phyloP scores from a whole-genome alignment of 1,140 invertebrate genomes.

The Rhopalosiphum maidis region DNA sequence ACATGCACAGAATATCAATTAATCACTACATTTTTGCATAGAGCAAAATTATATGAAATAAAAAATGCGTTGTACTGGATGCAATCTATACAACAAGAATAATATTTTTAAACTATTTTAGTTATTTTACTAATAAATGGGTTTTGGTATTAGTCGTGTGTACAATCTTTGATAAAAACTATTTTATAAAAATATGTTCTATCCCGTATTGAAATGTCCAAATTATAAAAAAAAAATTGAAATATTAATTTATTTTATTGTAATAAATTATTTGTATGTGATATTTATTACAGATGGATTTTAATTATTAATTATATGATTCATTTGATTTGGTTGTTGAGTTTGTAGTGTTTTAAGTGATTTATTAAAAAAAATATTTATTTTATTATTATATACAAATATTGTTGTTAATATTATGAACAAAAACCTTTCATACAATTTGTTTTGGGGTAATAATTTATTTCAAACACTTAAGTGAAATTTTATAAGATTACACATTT shows the following conservation, averaged over 20 bases:
- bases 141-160: conserved; percentile 14
- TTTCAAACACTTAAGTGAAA: not conserved
- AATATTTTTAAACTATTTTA: conserved; percentile 11
- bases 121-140: not conserved
- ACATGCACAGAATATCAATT: conserved; percentile 76
- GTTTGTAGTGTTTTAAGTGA: not conserved
- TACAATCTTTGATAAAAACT: not conserved
- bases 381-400: not conserved
- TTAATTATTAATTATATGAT: not conserved
- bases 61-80: conserved; percentile 73
- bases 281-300: not conserved
- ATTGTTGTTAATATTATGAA: not conserved
- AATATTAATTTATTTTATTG: conserved; percentile 31
- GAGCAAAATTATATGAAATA: conserved; percentile 70
- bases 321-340: conserved; percentile 13
- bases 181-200: not conserved
- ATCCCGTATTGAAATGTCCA: not conserved
- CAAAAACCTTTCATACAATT: not conserved
- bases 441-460: not conserved
- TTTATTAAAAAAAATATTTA: not conserved
- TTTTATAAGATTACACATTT: not conserved
- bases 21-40: conserved; percentile 74
- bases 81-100: conserved; percentile 57
- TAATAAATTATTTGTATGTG: not conserved
- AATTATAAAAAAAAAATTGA: not conserved